Percentiles rank a stretch among this genome's conserved stretches.
Conservation (phyloP, 35 echinoderm and acorn worm genomes). For the Ptychodera flava region DNA sequence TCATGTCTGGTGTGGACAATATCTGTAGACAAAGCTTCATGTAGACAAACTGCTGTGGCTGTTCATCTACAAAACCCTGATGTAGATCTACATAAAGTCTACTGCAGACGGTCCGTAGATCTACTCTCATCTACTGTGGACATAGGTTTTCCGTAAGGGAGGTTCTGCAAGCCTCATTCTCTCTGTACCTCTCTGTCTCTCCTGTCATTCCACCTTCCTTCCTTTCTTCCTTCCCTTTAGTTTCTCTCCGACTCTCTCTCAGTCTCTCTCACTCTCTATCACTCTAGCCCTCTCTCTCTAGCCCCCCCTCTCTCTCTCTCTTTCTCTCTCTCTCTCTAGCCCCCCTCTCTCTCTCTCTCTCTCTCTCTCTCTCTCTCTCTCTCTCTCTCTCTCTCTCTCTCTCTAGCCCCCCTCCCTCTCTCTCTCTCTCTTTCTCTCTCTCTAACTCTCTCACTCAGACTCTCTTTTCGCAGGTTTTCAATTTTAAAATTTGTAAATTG, state of each 20-base stretch:
- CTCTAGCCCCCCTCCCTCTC: not conserved
- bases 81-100: too few relatives aligned
- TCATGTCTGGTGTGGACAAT: too few relatives aligned
- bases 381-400: not conserved
- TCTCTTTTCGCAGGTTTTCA: not conserved
- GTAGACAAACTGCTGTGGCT: too few relatives aligned
- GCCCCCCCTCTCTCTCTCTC: not conserved
- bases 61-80: too few relatives aligned
- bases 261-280: not conserved
- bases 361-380: not conserved
- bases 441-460: not conserved
- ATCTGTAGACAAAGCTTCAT: too few relatives aligned
- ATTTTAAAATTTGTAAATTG: too few relatives aligned
- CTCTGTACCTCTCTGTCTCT: not conserved
- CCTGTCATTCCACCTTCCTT: not conserved
- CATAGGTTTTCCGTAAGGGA: too few relatives aligned
- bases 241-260: not conserved
- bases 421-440: not conserved
- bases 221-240: not conserved
- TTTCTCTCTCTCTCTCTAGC: not conserved
- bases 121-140: too few relatives aligned
- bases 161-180: too few relatives aligned
- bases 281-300: too few relatives aligned
- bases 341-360: not conserved
- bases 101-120: too few relatives aligned